Percentiles rank a stretch among this genome's conserved stretches.
Conservation (phyloP, 2,113 vertebrate genomes). For the Notiomystis cincta region DNA sequence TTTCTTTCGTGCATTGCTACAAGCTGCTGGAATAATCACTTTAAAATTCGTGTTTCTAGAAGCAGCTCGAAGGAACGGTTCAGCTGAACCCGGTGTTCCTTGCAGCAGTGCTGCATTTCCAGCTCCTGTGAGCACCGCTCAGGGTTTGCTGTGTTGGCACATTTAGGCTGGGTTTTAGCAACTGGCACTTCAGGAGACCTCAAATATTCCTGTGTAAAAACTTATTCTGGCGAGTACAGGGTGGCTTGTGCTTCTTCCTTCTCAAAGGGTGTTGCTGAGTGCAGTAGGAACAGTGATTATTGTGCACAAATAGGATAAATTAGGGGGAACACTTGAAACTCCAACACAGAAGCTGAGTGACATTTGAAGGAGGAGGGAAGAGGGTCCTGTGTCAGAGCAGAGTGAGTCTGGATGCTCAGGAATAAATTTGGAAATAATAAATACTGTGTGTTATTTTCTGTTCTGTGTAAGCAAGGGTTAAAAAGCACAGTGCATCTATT, state of each 20-base stretch:
- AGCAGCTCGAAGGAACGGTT: not conserved
- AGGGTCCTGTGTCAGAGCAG: not conserved
- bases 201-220: not conserved
- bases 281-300: not conserved
- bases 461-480: not conserved
- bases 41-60: not conserved
- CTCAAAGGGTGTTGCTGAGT: not conserved
- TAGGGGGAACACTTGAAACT: not conserved
- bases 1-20: not conserved
- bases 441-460: fast-evolving
- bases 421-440: not conserved
- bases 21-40: not conserved
- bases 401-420: not conserved
- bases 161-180: not conserved
- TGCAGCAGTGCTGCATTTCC: not conserved
- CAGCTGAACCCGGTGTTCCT: not conserved
- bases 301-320: not conserved
- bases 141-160: not conserved
- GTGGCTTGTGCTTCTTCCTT: not conserved
- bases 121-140: fast-evolving
- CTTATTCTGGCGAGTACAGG: fast-evolving
- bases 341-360: not conserved
- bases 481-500: not conserved
- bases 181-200: not conserved
- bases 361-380: not conserved